phyloP scores from a whole-genome alignment of 53 echinoderm and acorn worm species.

The Paelopatides confundens region DNA sequence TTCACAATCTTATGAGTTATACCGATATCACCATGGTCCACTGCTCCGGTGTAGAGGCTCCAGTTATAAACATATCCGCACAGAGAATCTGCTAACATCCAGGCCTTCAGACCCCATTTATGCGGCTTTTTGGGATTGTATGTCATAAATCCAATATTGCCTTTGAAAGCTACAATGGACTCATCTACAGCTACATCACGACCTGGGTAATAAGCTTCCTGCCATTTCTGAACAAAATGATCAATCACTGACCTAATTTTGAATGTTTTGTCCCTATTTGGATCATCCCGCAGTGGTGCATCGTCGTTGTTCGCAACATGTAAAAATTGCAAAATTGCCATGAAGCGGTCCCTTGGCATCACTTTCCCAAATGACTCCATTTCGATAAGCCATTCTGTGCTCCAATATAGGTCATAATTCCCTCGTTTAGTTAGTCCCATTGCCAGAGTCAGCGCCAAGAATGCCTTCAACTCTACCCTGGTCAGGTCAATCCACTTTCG shows the following conservation, averaged over 20 bases:
- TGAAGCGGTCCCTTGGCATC: not conserved
- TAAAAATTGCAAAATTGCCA: not conserved
- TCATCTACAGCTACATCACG: constrained; percentile 1
- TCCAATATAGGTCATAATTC: not conserved
- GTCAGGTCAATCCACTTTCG: not conserved
- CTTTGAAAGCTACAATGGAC: not conserved
- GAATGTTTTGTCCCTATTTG: not conserved
- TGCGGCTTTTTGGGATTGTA: too few species aligned
- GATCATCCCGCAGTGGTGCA: not conserved
- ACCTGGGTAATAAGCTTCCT: too few species aligned
- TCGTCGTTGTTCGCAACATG: not conserved
- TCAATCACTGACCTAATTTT: not conserved
- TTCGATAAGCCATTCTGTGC: not conserved
- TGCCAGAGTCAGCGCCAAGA: not conserved
- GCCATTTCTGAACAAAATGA: not conserved
- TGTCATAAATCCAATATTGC: too few species aligned
- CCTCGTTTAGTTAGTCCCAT: not conserved
- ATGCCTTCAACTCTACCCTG: too few species aligned
- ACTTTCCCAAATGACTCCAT: not conserved
- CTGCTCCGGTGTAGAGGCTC: not conserved
- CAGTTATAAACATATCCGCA: constrained; percentile 19
- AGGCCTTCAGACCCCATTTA: too few species aligned
- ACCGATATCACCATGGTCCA: too few species aligned
- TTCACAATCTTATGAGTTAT: too few species aligned
- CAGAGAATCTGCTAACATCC: too few species aligned